Evolutionary conservation across 2,888 invertebrate species (phyloP).

Genomic region (Limnephilus marmoratus): DNA sequence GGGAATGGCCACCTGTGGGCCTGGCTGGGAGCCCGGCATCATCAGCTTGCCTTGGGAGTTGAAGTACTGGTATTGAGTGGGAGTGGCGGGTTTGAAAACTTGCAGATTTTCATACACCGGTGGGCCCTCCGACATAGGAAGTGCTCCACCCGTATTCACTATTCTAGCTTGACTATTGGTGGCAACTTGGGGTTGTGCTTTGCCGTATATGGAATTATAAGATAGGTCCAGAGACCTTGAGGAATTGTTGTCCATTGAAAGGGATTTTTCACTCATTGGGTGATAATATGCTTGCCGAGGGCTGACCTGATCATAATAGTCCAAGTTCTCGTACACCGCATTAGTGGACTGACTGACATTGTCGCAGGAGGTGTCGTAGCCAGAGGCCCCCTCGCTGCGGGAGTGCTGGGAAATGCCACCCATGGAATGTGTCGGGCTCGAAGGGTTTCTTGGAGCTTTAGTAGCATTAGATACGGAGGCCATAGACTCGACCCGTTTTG

Average conservation of each 20-base stretch:
- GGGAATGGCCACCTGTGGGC: conserved; percentile 71
- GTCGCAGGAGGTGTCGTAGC: conserved; percentile 74
- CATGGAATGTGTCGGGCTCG: conserved; percentile 79
- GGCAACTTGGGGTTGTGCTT: conserved; percentile 90
- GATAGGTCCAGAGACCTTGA: conserved; percentile 74
- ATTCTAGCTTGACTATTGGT: conserved; percentile 75
- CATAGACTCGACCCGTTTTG: conserved; percentile 83
- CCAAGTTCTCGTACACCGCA: conserved; percentile 88
- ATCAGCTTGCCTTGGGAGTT: conserved; percentile 67
- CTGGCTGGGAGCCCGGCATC: conserved; percentile 69
- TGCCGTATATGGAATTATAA: conserved; percentile 79
- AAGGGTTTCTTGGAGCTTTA: conserved; percentile 65
- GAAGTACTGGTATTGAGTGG: conserved; percentile 49
- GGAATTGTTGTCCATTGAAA: conserved; percentile 64
- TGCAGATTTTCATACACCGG: conserved; percentile 80
- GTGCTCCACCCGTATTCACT: conserved; percentile 72
- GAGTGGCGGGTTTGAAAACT: conserved; percentile 19
- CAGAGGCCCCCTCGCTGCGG: conserved; percentile 74
- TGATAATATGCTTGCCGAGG: conserved; percentile 81
- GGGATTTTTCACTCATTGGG: conserved; percentile 69
- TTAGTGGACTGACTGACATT: conserved; percentile 72
- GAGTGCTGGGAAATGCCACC: conserved; percentile 81
- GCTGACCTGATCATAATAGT: conserved; percentile 82
- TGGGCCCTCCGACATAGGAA: conserved; percentile 54
- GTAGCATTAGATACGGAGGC: conserved; percentile 68